These are phyloP conservation scores for Planococcus citri DNA, from an alignment of 1,140 invertebrate genomes.

Conservation along the genomic window DNA sequence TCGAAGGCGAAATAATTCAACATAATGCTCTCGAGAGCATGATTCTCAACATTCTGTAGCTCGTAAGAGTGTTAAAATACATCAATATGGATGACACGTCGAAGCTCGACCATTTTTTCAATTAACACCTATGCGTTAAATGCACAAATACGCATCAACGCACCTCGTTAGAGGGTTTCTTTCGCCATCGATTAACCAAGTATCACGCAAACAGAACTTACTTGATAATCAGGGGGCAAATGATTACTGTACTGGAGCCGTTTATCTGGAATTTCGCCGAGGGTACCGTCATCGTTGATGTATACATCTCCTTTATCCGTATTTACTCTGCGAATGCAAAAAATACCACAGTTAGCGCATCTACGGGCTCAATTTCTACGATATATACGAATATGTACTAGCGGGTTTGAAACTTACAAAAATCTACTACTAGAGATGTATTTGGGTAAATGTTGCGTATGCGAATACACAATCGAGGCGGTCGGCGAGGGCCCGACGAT, in stretches of 20 bases:
- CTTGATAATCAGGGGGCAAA: constrained; percentile 8
- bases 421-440: constrained; percentile 14
- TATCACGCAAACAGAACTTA: neutral
- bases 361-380: no score
- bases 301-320: constrained; percentile 11
- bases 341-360: neutral
- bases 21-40: no score
- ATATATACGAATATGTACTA: neutral
- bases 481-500: neutral
- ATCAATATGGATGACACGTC: no score
- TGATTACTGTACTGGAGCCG: constrained; percentile 1
- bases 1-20: no score
- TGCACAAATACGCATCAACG: no score
- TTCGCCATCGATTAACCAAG: no score
- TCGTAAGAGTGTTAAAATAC: no score
- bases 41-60: no score
- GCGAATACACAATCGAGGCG: constrained; percentile 1
- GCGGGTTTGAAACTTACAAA: neutral
- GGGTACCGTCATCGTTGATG: neutral
- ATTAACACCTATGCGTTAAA: no score
- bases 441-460: constrained; percentile 11
- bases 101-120: no score
- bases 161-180: no score
- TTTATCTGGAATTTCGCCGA: neutral
- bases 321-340: neutral